These are phyloP conservation scores for Fregetta grallaria DNA, from an alignment of 2,113 vertebrate species.

Conservation along the genomic window DNA sequence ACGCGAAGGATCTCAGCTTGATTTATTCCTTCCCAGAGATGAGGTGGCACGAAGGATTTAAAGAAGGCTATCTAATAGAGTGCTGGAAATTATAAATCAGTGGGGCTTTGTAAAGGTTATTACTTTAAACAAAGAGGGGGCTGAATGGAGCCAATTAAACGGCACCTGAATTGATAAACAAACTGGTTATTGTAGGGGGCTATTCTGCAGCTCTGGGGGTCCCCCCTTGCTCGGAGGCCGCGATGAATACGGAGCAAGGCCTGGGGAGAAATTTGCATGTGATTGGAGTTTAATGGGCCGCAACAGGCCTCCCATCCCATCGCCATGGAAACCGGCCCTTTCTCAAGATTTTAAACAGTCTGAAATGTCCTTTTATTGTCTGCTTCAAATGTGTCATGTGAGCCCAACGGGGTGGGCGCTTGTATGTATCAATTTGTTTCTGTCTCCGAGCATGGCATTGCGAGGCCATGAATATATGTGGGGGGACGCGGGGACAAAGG, in stretches of 20 bases:
- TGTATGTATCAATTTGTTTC: slow-evolving; percentile 96
- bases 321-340: slow-evolving; percentile 83
- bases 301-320: slow-evolving; percentile 77
- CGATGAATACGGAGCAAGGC: slow-evolving; percentile 58
- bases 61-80: slow-evolving; percentile 65
- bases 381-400: slow-evolving; percentile 81
- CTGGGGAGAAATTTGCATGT: slow-evolving; percentile 85
- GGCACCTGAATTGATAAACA: slow-evolving; percentile 91
- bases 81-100: slow-evolving; percentile 86
- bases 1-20: background rate
- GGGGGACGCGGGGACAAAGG: slow-evolving; percentile 75
- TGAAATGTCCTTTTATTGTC: slow-evolving; percentile 87
- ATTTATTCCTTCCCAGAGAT: slow-evolving; percentile 16
- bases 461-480: slow-evolving; percentile 87
- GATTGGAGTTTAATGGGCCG: slow-evolving; percentile 91
- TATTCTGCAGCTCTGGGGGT: slow-evolving; percentile 68
- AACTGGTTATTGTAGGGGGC: slow-evolving; percentile 88
- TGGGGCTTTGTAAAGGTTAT: slow-evolving; percentile 80
- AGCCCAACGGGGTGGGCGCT: slow-evolving; percentile 79
- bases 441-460: slow-evolving; percentile 77
- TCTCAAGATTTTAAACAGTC: slow-evolving; percentile 90
- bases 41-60: background rate
- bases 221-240: background rate
- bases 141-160: slow-evolving; percentile 88
- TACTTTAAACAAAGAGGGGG: slow-evolving; percentile 83